Conservation (phyloP, 37 sponge, comb jelly and placozoan genomes). For the Mnemiopsis leidyi region DNA sequence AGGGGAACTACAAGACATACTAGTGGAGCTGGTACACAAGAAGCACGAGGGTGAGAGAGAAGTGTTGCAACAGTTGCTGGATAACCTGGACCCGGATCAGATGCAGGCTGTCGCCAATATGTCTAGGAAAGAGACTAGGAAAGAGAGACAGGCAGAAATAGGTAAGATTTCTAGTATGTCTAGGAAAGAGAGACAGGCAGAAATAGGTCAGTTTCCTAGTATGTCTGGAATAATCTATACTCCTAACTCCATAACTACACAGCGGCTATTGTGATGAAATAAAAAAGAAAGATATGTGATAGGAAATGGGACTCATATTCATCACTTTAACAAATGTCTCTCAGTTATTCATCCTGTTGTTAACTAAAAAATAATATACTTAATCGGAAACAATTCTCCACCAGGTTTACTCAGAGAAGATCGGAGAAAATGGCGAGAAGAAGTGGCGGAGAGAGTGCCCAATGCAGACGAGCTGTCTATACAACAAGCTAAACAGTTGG, state of each 20-base stretch:
- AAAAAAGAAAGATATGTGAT: too few species aligned
- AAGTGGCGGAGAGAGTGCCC: not conserved
- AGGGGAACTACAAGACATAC: slow-evolving; percentile 28
- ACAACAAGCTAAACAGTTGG: not conserved
- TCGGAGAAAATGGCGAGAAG: slow-evolving; percentile 44
- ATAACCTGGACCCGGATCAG: not conserved
- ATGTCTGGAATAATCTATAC: too few species aligned
- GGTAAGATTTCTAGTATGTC: slow-evolving; percentile 27
- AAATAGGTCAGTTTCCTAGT: slow-evolving; percentile 39
- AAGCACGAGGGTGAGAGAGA: slow-evolving; percentile 38
- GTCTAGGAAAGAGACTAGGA: not conserved
- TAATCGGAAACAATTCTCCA: too few species aligned
- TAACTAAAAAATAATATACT: too few species aligned
- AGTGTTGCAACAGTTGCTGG: slow-evolving; percentile 14
- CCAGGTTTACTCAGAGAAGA: slow-evolving; percentile 37
- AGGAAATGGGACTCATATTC: too few species aligned
- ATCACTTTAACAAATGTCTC: too few species aligned
- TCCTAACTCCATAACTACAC: too few species aligned
- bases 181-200: slow-evolving; percentile 12
- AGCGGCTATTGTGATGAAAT: too few species aligned
- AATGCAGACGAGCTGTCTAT: not conserved
- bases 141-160: slow-evolving; percentile 38
- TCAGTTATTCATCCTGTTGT: too few species aligned
- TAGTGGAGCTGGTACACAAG: not conserved
- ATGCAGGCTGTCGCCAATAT: not conserved